phyloP scores from a whole-genome alignment of 2,797 vertebrate genomes.

The Anabas testudineus region DNA sequence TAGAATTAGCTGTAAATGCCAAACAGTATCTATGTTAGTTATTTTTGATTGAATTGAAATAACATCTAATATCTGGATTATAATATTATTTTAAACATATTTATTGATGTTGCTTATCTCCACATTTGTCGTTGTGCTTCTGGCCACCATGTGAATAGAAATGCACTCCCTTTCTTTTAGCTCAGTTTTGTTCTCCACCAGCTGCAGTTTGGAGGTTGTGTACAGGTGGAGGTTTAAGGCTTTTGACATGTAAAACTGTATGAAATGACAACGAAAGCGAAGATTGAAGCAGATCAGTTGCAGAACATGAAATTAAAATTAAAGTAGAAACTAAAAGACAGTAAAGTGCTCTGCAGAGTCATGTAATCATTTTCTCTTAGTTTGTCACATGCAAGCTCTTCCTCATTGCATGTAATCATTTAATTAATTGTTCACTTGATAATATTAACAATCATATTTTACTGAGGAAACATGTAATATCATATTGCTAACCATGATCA shows the following conservation, averaged over 20 bases:
- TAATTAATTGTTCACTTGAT: neutral
- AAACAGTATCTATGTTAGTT: no score
- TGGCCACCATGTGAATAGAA: neutral
- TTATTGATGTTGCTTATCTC: neutral
- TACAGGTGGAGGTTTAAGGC: neutral
- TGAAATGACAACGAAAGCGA: neutral
- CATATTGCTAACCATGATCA: conserved; percentile 19
- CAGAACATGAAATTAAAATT: neutral
- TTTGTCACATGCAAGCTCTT: neutral
- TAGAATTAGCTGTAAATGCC: neutral
- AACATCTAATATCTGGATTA: no score
- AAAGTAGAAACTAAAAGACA: neutral
- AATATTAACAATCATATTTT: conserved; percentile 33
- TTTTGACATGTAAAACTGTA: neutral
- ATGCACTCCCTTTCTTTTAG: neutral
- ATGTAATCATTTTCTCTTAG: neutral
- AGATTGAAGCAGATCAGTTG: neutral
- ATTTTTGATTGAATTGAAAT: no score
- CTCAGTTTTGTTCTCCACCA: conserved; percentile 16
- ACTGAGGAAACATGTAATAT: neutral
- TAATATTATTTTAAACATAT: no score
- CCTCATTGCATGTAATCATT: neutral
- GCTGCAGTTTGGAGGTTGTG: neutral
- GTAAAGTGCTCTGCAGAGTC: neutral
- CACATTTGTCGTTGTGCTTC: neutral